These are phyloP conservation scores for Liparis tanakae DNA, from an alignment of 2,797 vertebrate genomes.

Conservation along the genomic window DNA sequence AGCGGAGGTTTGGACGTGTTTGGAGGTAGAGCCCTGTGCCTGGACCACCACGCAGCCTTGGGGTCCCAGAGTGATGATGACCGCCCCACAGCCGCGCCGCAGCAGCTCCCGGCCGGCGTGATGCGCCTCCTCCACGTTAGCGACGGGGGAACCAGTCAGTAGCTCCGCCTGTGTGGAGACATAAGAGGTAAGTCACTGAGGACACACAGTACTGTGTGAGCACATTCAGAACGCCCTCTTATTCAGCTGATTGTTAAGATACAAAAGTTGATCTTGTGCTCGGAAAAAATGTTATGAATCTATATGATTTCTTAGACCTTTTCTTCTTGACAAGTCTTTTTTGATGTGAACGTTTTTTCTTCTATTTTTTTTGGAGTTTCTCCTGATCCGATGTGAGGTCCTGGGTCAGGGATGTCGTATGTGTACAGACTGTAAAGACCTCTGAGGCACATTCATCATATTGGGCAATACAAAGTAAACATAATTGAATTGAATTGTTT, in stretches of 20 bases:
- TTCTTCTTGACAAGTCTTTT: conserved; percentile 7
- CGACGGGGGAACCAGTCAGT: conserved; percentile 85
- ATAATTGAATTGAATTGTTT: background rate
- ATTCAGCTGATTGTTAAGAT: conserved; percentile 4
- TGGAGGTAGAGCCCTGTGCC: conserved; percentile 76
- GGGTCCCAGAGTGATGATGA: conserved; percentile 91
- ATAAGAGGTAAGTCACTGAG: background rate
- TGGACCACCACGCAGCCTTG: conserved; percentile 91
- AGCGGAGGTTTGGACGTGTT: conserved; percentile 84
- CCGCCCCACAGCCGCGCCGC: conserved; percentile 86
- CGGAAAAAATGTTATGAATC: no score
- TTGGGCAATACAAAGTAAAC: no score
- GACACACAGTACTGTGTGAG: conserved; percentile 1
- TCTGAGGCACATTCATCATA: no score
- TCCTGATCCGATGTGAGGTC: no score
- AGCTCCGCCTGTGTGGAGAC: conserved; percentile 87
- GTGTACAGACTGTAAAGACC: no score
- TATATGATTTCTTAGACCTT: background rate
- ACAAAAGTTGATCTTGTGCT: no score
- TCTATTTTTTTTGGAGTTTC: no score
- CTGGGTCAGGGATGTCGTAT: no score
- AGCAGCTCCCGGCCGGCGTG: conserved; percentile 83
- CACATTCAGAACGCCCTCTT: background rate
- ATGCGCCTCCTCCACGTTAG: conserved; percentile 83
- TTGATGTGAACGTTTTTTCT: no score